phyloP scores from a whole-genome alignment of 53 echinoderm and acorn worm species.

The Hippasteria phrygiana region DNA sequence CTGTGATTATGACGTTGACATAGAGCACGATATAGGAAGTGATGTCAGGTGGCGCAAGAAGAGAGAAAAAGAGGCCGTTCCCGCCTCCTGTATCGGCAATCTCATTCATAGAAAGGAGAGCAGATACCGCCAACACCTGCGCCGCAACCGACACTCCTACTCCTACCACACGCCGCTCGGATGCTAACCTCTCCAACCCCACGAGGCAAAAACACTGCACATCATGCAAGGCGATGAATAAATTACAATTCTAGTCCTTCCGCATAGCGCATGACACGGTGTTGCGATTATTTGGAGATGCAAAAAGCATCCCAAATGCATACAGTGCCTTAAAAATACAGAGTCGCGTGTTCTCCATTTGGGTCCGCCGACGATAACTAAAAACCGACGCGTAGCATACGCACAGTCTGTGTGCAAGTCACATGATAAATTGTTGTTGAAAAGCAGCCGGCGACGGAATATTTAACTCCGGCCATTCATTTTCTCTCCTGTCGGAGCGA shows the following conservation, averaged over 20 bases:
- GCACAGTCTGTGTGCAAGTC: slow-evolving; percentile 49
- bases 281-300: not conserved
- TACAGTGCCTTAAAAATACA: not conserved
- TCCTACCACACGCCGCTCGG: not conserved
- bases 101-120: slow-evolving; percentile 2
- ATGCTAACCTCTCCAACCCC: not conserved
- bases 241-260: not conserved
- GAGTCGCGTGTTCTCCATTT: slow-evolving; percentile 23
- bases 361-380: slow-evolving; percentile 14
- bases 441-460: slow-evolving; percentile 65
- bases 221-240: not conserved
- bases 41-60: not conserved
- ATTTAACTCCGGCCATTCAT: slow-evolving; percentile 66
- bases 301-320: not conserved
- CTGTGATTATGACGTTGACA: slow-evolving; percentile 18
- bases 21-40: not conserved
- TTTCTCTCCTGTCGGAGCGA: slow-evolving; percentile 42
- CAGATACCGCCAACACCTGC: not conserved
- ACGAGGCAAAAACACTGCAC: not conserved
- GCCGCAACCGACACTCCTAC: not conserved
- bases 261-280: not conserved
- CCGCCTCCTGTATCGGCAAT: not conserved
- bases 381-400: slow-evolving; percentile 36
- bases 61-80: not conserved
- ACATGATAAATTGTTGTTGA: slow-evolving; percentile 55